Evolutionary conservation across 2,888 invertebrate species (phyloP).

Genomic region (Parochlus steinenii): DNA sequence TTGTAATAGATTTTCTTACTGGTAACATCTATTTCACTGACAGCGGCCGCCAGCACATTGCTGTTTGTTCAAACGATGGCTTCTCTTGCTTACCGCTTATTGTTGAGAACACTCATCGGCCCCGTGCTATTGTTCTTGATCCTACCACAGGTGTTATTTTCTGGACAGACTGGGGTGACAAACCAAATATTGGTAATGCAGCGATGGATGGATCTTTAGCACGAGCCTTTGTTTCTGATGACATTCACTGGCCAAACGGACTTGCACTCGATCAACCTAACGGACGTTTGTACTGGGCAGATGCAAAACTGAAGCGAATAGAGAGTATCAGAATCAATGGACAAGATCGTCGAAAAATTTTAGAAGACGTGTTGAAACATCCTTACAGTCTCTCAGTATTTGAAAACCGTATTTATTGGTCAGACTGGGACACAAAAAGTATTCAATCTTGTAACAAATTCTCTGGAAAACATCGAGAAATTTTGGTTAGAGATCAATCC

Average conservation of each 20-base stretch:
- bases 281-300: conserved; percentile 75
- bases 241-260: conserved; percentile 70
- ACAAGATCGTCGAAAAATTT: conserved; percentile 41
- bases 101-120: conserved; percentile 42
- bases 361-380: conserved; percentile 48
- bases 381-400: conserved; percentile 76
- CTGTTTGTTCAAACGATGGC: conserved; percentile 55
- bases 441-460: conserved; percentile 65
- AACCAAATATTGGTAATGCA: conserved; percentile 56
- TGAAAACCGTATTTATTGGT: conserved; percentile 79
- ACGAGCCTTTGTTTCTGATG: conserved; percentile 39
- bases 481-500: conserved; percentile 35
- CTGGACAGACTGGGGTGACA: conserved; percentile 79
- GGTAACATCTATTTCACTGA: conserved; percentile 73
- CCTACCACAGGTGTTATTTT: conserved; percentile 62
- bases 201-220: conserved; percentile 69
- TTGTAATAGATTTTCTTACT: conserved; percentile 63
- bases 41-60: conserved; percentile 47
- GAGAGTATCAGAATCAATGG: conserved; percentile 49
- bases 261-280: conserved; percentile 66
- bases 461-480: conserved; percentile 43
- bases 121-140: conserved; percentile 52
- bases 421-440: conserved; percentile 64
- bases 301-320: conserved; percentile 50
- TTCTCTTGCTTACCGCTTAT: conserved; percentile 45